Evolutionary conservation across 2,113 vertebrate species (phyloP).

Genomic region (Protobothrops mucrosquamatus): DNA sequence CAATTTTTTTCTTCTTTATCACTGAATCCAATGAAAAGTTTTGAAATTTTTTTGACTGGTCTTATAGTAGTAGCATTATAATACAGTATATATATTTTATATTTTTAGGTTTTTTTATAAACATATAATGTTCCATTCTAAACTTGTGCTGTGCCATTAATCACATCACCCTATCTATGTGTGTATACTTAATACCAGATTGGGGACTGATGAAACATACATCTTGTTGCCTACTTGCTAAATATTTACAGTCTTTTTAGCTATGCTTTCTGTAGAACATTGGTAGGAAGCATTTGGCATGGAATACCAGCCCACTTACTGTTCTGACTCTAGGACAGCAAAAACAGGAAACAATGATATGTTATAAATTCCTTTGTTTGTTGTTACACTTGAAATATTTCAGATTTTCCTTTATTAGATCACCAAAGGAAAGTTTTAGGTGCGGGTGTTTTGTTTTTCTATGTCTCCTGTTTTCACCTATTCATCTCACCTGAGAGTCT

Average conservation of each 20-base stretch:
- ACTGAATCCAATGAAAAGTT: not conserved
- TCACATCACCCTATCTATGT: not conserved
- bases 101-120: not conserved
- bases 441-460: not conserved
- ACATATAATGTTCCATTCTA: not conserved
- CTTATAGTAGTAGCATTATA: not conserved
- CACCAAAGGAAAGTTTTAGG: not conserved
- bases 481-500: not conserved
- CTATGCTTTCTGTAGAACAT: not conserved
- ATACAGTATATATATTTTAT: not conserved
- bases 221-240: not conserved
- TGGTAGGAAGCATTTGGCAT: not conserved
- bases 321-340: not conserved
- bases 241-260: not conserved
- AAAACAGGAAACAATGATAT: not conserved
- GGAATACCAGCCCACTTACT: not conserved
- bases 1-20: not conserved
- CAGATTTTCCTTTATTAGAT: not conserved
- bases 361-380: not conserved
- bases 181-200: not conserved
- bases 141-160: not conserved
- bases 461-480: not conserved
- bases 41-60: not conserved
- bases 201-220: not conserved
- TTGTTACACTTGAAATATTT: not conserved